phyloP scores from a whole-genome alignment of 2,888 invertebrate genomes.

The Digitonthophagus gazella region DNA sequence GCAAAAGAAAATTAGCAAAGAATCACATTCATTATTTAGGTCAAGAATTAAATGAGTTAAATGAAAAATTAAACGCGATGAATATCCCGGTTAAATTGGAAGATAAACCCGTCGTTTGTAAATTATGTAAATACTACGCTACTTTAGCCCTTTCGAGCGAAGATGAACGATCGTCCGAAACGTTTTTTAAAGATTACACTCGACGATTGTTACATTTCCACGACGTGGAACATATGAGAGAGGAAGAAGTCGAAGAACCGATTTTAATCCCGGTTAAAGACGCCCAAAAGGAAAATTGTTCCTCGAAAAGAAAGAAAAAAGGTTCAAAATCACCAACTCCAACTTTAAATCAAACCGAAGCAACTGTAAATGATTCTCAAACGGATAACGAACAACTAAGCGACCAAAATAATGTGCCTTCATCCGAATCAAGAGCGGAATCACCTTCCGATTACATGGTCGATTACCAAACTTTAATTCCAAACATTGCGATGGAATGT shows the following conservation, averaged over 20 bases:
- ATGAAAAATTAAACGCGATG: conserved; percentile 57
- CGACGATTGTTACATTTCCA: conserved; percentile 73
- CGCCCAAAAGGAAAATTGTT: conserved; percentile 35
- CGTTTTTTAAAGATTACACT: conserved; percentile 61
- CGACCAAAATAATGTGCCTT: conserved; percentile 37
- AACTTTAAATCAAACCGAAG: conserved; percentile 27
- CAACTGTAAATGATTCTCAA: conserved; percentile 29
- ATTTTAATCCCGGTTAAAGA: conserved; percentile 45
- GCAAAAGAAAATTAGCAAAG: conserved; percentile 71
- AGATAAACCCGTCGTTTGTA: conserved; percentile 75
- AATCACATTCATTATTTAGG: conserved; percentile 75
- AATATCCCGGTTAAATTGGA: conserved; percentile 67
- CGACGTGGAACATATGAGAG: conserved; percentile 65
- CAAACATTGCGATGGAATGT: conserved; percentile 47
- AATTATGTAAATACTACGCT: conserved; percentile 77
- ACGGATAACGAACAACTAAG: conserved; percentile 27
- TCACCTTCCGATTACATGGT: conserved; percentile 48
- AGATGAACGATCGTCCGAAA: conserved; percentile 51
- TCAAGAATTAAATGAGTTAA: conserved; percentile 56
- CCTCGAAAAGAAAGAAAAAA: conserved; percentile 47
- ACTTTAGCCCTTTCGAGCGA: conserved; percentile 66
- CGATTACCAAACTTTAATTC: conserved; percentile 49
- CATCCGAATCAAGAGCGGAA: conserved; percentile 42
- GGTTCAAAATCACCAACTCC: conserved; percentile 34
- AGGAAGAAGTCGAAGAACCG: conserved; percentile 55